Evolutionary conservation across 2,888 invertebrate species (phyloP).

Genomic region (Aleiodes alternator): DNA sequence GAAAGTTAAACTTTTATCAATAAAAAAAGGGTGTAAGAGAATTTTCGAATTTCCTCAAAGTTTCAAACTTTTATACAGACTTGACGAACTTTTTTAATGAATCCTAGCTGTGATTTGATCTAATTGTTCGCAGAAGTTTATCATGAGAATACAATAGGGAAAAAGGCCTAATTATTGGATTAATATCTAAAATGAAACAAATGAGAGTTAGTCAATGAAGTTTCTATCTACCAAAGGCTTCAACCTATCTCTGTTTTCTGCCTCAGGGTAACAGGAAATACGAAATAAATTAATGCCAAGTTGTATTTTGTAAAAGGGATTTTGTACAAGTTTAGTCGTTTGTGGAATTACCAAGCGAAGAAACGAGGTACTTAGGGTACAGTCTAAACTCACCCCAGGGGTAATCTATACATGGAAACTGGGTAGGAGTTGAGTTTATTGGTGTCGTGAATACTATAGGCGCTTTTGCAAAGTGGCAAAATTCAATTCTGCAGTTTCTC

Average conservation of each 20-base stretch:
- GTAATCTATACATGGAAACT: conserved; percentile 27
- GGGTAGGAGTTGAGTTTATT: conserved; percentile 29
- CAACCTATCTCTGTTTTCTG: not conserved
- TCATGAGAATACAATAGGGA: not conserved
- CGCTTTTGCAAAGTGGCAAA: conserved; percentile 25
- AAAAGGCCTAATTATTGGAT: conserved; percentile 13
- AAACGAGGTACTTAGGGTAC: conserved; percentile 35
- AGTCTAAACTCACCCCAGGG: conserved; percentile 14
- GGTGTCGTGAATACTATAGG: conserved; percentile 21
- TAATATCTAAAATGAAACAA: conserved; percentile 3
- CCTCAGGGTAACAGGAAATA: conserved; percentile 10
- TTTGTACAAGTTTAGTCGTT: conserved; percentile 43
- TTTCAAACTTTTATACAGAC: too few species aligned
- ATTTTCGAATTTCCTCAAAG: too few species aligned
- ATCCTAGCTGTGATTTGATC: too few species aligned
- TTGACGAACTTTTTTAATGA: too few species aligned
- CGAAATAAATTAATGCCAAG: conserved; percentile 20
- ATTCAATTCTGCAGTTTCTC: conserved; percentile 31
- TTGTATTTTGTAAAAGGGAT: conserved; percentile 38
- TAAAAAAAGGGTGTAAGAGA: too few species aligned
- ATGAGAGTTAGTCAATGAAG: conserved; percentile 12
- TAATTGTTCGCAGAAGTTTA: not conserved
- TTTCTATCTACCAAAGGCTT: not conserved
- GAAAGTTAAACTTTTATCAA: too few species aligned
- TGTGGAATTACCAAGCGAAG: conserved; percentile 39